These are phyloP conservation scores for Saccostrea cuccullata DNA, from an alignment of 1,140 invertebrate species.

Conservation along the genomic window DNA sequence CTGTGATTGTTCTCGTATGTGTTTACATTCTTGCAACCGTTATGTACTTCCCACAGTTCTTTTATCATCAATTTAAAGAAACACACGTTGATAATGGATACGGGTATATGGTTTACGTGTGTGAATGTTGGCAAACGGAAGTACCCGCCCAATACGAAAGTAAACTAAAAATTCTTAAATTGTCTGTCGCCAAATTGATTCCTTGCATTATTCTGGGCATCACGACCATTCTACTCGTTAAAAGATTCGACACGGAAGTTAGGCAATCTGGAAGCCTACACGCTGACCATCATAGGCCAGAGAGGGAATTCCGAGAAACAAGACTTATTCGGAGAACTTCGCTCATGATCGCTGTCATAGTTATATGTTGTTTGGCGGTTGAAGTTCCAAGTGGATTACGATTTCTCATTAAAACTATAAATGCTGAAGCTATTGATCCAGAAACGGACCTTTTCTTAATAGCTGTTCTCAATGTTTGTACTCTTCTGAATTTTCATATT, in stretches of 20 bases:
- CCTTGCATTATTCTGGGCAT: constrained; percentile 47
- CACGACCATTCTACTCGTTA: constrained; percentile 44
- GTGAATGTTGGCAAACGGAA: constrained; percentile 29
- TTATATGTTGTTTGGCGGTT: constrained; percentile 48
- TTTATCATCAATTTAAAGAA: constrained; percentile 17
- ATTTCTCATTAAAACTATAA: not conserved
- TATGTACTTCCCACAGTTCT: constrained; percentile 51
- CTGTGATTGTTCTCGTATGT: constrained; percentile 14
- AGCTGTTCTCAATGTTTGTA: constrained; percentile 1
- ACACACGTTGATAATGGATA: not conserved
- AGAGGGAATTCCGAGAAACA: constrained; percentile 44
- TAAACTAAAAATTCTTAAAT: constrained; percentile 29
- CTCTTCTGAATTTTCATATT: constrained; percentile 23
- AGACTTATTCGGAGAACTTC: constrained; percentile 54
- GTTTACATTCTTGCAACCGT: constrained; percentile 31
- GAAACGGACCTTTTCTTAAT: not conserved
- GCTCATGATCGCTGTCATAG: constrained; percentile 51
- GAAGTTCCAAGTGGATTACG: constrained; percentile 49
- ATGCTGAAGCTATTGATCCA: not conserved
- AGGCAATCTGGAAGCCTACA: constrained; percentile 47
- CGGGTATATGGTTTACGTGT: constrained; percentile 7
- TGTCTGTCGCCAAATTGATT: constrained; percentile 46
- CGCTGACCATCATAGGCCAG: constrained; percentile 31
- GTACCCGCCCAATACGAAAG: constrained; percentile 32
- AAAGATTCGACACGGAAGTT: constrained; percentile 49